Evolutionary conservation across 2,797 vertebrate species (phyloP), one percentile per base, ranked within the genome.

Genomic region (Pangasius larnaudii): DNA sequence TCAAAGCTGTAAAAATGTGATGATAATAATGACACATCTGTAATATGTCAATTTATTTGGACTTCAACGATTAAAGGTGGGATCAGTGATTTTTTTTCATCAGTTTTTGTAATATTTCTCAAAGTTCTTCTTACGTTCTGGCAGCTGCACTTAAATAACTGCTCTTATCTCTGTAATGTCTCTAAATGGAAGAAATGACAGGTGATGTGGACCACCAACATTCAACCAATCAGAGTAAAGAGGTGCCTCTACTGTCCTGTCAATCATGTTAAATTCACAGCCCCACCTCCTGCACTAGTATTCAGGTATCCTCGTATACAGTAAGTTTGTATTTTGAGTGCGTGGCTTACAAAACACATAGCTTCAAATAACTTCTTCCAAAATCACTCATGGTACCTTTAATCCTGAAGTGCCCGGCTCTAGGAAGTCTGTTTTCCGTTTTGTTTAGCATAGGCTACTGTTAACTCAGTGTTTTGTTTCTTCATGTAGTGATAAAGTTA

Each of bases 161-260:
- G 24, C 24, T n/a, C 9, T 46, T 75, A 11, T 72, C 36, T 27
- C 18, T 69, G 30, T 69, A 16, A 36, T 22, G 65, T 30, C 71
- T 46, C 24, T 49, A 77, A 51, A 51, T 5, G 13, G 27, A 30
- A 74, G 22, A 74, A 27, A 46, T 46, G 22, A 46, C 39, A 7
- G 42, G 2, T 22, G 22, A 71, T 22, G 22, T 11, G 67, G 67
- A 8, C 1, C 67, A 36, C 7, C 71, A 24, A 24, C 36, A n/a
- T 49, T 75, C 72, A 75, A 27, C 72, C 72, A 27, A 24, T 42
- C 72, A 75, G 42, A 51, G 74, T n/a, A n/a, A 51, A 77, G 46
- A 30, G 27, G 13, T 18, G 14, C 74, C 22, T 75, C 46, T 75
- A 49, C 46, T 74, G 42, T 13, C 71, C 22, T 46, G 36, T 74